These are phyloP conservation scores for Aurelia sp. DNA, from an alignment of 30 jellyfish, hydroid and myxozoan genomes.

Conservation along the genomic window DNA sequence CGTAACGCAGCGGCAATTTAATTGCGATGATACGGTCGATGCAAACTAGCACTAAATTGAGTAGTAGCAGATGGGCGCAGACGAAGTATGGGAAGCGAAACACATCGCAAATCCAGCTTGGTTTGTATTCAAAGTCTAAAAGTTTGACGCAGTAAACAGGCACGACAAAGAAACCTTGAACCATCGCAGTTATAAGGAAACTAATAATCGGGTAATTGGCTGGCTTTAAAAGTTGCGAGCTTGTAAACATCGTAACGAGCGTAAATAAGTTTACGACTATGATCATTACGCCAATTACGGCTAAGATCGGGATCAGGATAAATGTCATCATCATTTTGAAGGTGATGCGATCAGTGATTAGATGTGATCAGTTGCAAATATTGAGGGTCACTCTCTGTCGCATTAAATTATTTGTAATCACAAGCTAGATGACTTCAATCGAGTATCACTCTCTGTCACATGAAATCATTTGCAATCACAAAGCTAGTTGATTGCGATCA, in stretches of 20 bases:
- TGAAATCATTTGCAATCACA: too few relatives aligned
- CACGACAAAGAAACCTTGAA: conserved; percentile 73
- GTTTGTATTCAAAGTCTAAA: conserved; percentile 9
- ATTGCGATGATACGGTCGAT: conserved; percentile 69
- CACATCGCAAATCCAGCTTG: conserved; percentile 66
- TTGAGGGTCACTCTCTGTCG: too few relatives aligned
- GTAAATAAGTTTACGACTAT: conserved; percentile 57
- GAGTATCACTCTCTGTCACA: too few relatives aligned
- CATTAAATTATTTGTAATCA: too few relatives aligned
- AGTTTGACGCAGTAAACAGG: conserved; percentile 61
- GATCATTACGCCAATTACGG: conserved; percentile 27
- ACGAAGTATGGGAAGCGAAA: conserved; percentile 74
- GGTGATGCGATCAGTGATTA: too few relatives aligned
- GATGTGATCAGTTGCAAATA: too few relatives aligned
- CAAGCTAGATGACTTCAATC: too few relatives aligned
- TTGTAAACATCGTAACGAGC: conserved; percentile 54
- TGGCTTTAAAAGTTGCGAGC: conserved; percentile 59
- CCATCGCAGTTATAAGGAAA: conserved; percentile 56
- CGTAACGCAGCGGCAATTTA: conserved; percentile 62
- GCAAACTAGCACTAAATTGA: conserved; percentile 56
- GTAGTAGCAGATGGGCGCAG: conserved; percentile 59
- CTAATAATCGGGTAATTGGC: conserved; percentile 69
- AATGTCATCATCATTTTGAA: background rate
- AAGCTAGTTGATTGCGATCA: too few relatives aligned
- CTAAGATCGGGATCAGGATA: conserved; percentile 32